Evolutionary conservation across 2,888 invertebrate genomes (phyloP).

Genomic region (Caenorhabditis angaria): DNA sequence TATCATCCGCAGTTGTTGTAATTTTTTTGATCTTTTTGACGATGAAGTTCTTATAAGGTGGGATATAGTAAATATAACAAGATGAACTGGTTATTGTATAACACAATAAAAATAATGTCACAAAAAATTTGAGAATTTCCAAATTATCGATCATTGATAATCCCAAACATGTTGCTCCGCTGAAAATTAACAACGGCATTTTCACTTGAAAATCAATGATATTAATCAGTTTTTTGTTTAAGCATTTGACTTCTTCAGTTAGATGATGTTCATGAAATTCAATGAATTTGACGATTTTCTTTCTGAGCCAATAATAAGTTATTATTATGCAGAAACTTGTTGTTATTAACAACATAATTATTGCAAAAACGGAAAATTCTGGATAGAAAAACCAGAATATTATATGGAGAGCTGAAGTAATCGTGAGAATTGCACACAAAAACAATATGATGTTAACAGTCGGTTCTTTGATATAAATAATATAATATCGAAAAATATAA

Average conservation of each 20-base stretch:
- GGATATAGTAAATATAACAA: background rate
- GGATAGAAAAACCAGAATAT: background rate
- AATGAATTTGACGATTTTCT: background rate
- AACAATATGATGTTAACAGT: background rate
- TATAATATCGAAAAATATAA: background rate
- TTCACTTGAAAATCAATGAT: background rate
- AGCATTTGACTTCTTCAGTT: background rate
- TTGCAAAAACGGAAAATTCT: background rate
- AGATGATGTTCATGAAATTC: background rate
- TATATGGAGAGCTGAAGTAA: background rate
- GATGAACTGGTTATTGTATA: background rate
- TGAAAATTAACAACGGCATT: background rate
- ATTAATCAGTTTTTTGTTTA: background rate
- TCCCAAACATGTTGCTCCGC: background rate
- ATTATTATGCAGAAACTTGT: background rate
- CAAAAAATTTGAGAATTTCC: background rate
- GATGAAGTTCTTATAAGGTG: background rate
- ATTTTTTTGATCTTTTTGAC: background rate
- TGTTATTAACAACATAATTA: background rate
- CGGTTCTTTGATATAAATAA: background rate
- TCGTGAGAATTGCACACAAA: background rate
- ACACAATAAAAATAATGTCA: background rate
- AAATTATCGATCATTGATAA: background rate
- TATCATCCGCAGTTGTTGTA: background rate
- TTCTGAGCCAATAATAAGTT: background rate